phyloP scores from a whole-genome alignment of 2,113 vertebrate genomes.

The Pogonocichla stellata region DNA sequence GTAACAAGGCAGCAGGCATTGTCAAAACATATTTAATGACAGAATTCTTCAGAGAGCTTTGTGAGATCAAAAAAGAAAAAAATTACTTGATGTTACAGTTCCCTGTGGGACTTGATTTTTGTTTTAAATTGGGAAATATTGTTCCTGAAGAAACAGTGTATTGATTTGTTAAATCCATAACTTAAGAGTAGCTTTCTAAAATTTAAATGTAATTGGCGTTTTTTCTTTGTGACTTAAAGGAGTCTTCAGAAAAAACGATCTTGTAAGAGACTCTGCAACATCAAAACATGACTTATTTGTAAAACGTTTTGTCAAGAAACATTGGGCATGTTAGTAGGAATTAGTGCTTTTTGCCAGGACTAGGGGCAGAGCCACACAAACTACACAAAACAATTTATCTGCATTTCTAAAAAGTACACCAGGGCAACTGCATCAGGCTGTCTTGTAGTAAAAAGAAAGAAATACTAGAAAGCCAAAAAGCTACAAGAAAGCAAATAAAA shows the following conservation, averaged over 20 bases:
- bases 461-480: neutral
- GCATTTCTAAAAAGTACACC: neutral
- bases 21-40: neutral
- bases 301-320: neutral
- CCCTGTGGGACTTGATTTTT: neutral
- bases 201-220: neutral
- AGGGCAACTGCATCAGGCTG: neutral
- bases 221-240: neutral
- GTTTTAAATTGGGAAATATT: constrained; percentile 2
- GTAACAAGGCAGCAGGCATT: neutral
- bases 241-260: neutral
- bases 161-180: constrained; percentile 3
- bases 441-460: neutral
- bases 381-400: neutral
- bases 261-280: neutral
- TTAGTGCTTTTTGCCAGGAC: neutral
- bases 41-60: neutral
- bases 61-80: neutral
- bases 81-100: neutral
- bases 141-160: neutral
- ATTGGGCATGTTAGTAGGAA: neutral
- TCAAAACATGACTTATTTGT: neutral
- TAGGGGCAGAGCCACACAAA: neutral
- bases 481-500: neutral
- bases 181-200: neutral